phyloP scores from a whole-genome alignment of 2,113 vertebrate genomes.

The Vidua macroura region DNA sequence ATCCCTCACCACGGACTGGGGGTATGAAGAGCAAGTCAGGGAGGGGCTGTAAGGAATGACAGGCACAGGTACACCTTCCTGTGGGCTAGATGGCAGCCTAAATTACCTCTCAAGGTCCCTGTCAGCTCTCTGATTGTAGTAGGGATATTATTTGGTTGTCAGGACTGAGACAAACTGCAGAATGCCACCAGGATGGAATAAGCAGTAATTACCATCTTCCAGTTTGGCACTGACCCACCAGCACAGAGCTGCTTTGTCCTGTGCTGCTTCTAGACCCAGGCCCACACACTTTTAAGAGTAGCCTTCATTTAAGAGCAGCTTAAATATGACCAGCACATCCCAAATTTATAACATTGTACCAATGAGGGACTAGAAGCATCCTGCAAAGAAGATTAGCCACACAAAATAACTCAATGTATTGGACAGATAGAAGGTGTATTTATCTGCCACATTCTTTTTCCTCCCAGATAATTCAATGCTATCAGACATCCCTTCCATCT shows the following conservation, averaged over 20 bases:
- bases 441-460: constrained; percentile 11
- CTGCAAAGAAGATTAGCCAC: not conserved
- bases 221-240: not conserved
- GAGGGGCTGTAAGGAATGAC: not conserved
- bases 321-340: not conserved
- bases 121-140: not conserved
- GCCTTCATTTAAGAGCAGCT: not conserved
- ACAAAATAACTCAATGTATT: constrained; percentile 20
- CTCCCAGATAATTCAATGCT: not conserved
- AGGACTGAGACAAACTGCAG: not conserved
- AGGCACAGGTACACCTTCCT: not conserved
- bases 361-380: not conserved
- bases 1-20: not conserved
- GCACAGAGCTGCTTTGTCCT: not conserved
- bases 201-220: not conserved
- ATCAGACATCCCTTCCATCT: constrained; percentile 31
- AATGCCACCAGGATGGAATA: not conserved
- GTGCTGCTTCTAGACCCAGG: not conserved
- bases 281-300: not conserved
- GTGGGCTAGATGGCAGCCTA: not conserved
- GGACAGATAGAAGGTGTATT: constrained; percentile 1
- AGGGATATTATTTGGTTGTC: not conserved
- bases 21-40: not conserved
- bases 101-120: not conserved
- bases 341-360: not conserved